Base-by-base conservation (phyloP, 2,888 invertebrate species). In the Habroteleia sp. region DNA sequence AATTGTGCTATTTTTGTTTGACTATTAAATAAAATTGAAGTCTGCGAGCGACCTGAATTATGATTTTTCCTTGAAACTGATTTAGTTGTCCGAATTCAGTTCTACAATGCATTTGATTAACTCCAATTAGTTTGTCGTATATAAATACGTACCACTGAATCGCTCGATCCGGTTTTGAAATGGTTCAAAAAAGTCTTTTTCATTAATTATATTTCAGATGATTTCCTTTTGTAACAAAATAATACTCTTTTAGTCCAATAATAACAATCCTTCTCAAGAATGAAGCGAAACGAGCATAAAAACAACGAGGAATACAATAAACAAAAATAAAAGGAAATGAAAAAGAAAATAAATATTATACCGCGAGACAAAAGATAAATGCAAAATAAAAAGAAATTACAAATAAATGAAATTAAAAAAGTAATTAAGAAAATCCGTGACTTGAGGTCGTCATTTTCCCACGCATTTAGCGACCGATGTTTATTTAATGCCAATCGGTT, bases 21-120 rank as follows among this genome's bases (percentile, higher is more conserved):
- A 62, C 48, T 27, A 33, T 62, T 62, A 27, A 48, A 62, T 39
- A 39, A 29, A 62, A 58, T 44, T 33, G 44, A 58, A 58, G 52
- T n/a, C 10, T 5, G 20, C 33, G 11, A 35, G n/a, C 42, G 14
- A 56, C 31, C n/a, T 11, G 42, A 44, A 25, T 44, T 44, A 27
- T 46, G 29, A 46, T 58, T 58, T 56, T 58, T 33, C 20, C 20
- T 10, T 25, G 8, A 25, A 33, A 58, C 25, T 42, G 6, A 23
- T 56, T 23, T 44, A 27, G 25, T 27, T 8, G n/a, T 17, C 4
- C 27, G 25, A 13, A 27, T 13, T 13, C 23, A n/a, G 10, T 17
- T 52, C 17, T 10, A 16, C 6, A 3, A n/a, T n/a, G 11, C 17
- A 29, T 25, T 33, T 46, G 31, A 46, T 46, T 17, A 17, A 46